Evolutionary conservation across 1,140 invertebrate species (phyloP).

Genomic region (Arion vulgaris): DNA sequence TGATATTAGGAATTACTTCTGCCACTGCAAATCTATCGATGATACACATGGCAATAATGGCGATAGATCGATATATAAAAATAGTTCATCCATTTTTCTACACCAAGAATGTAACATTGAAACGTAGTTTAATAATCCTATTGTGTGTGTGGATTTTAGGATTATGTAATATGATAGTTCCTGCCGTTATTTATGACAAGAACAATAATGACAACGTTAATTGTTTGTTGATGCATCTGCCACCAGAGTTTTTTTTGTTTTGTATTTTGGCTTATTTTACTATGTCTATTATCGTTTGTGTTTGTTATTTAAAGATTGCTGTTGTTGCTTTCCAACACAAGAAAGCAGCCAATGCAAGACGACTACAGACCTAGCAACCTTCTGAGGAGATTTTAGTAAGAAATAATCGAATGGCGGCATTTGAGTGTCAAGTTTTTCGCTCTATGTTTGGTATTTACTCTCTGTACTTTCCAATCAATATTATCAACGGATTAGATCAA

Average conservation of each 20-base stretch:
- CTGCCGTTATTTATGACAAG: not conserved
- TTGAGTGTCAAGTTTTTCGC: conserved; percentile 8
- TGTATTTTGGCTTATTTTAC: not conserved
- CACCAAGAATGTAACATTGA: not conserved
- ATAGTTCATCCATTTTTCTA: not conserved
- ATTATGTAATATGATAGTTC: not conserved
- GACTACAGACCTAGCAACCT: not conserved
- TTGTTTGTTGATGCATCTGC: too few species aligned
- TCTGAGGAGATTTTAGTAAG: not conserved
- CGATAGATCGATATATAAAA: not conserved
- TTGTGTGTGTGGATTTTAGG: not conserved
- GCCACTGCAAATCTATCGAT: not conserved
- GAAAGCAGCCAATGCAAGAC: not conserved
- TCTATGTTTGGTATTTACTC: not conserved
- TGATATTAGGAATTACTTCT: too few species aligned
- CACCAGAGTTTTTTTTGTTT: not conserved
- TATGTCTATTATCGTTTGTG: not conserved
- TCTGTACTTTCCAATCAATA: not conserved
- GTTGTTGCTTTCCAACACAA: not conserved
- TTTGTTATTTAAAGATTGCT: not conserved
- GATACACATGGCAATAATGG: not conserved
- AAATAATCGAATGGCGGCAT: not conserved
- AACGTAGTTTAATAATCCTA: not conserved
- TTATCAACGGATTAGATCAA: not conserved
- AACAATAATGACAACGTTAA: not conserved